These are phyloP conservation scores for Chelonoidis abingdonii DNA, from an alignment of 2,113 vertebrate genomes.

Conservation along the genomic window DNA sequence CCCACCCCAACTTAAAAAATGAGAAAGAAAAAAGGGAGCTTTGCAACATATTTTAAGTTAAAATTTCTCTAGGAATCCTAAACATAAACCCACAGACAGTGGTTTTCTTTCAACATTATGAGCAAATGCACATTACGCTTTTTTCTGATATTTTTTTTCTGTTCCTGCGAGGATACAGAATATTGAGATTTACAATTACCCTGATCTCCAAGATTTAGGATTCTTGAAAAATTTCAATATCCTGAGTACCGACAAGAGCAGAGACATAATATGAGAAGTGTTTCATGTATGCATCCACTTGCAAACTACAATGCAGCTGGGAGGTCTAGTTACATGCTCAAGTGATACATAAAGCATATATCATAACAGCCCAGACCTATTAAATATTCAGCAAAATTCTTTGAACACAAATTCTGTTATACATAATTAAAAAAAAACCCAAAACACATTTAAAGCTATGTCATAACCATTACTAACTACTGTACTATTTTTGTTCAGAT, in stretches of 20 bases:
- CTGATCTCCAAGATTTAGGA: neutral
- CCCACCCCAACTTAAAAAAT: neutral
- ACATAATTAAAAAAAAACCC: neutral
- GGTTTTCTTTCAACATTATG: fast-evolving
- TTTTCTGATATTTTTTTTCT: neutral
- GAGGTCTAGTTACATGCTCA: slow-evolving; percentile 61
- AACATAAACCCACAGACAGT: neutral
- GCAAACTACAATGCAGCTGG: slow-evolving; percentile 43
- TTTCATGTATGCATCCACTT: slow-evolving; percentile 50
- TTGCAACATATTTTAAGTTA: neutral
- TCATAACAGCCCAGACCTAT: slow-evolving; percentile 13
- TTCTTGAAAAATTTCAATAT: slow-evolving; percentile 4
- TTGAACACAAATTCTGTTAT: neutral
- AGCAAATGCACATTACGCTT: fast-evolving
- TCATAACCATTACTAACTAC: neutral
- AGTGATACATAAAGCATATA: slow-evolving; percentile 41
- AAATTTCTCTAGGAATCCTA: neutral
- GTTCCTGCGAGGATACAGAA: neutral
- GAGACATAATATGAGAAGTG: neutral
- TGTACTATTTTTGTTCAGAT: neutral
- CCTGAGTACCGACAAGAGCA: neutral
- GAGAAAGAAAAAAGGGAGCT: neutral
- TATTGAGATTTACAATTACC: neutral
- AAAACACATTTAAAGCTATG: neutral
- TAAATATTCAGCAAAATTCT: slow-evolving; percentile 26